Evolutionary conservation across 2,888 invertebrate genomes (phyloP), one percentile per base, ranked within the genome.

Genomic region (Trachelus stipa): DNA sequence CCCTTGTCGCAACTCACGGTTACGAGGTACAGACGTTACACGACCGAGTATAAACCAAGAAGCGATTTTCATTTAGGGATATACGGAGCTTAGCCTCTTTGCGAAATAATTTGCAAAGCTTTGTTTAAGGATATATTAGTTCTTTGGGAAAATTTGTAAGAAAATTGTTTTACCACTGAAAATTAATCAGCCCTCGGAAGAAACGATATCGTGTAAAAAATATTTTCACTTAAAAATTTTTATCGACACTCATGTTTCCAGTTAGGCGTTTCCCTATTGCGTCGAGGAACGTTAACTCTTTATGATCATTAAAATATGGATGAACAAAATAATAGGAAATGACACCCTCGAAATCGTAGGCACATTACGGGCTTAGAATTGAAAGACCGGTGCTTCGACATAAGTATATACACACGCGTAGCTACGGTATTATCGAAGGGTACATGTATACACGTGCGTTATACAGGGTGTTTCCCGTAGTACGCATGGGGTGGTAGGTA

Each of bases 361-460:
- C 79, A 76, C 77, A 84, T 83, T 82, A 82, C 81, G 71, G 78
- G 78, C 76, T 71, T 81, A 83, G 83, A 37, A 56, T 31, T 11
- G 1, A 56, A 74, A 56, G 56, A 82, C 80, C 82, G 79, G 80
- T 78, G 80, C 78, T 73, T 79, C 77, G 37, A 33, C 73, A 69
- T 76, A 79, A 68, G 79, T 80, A 77, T 75, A 79, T 82, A 79
- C 77, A 80, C 69, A 40, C 40, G 4, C 69, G n/a, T 78, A 69
- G 71, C 30, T 71, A 31, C 11, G 6, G 71, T 71, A 15, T 31
- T 31, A 71, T 31, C 23, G 34, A 30, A 31, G 30, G 71, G 56
- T 56, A 56, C 1, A 9, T 4, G 3, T 9, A 56, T 56, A 56
- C 56, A 23, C 23, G 56, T 56, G 56, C 56, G 71, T 31, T 71